Percentiles rank a stretch among this genome's conserved stretches.
phyloP scores from a whole-genome alignment of 2,113 vertebrate genomes.

The Mystacornis crossleyi region DNA sequence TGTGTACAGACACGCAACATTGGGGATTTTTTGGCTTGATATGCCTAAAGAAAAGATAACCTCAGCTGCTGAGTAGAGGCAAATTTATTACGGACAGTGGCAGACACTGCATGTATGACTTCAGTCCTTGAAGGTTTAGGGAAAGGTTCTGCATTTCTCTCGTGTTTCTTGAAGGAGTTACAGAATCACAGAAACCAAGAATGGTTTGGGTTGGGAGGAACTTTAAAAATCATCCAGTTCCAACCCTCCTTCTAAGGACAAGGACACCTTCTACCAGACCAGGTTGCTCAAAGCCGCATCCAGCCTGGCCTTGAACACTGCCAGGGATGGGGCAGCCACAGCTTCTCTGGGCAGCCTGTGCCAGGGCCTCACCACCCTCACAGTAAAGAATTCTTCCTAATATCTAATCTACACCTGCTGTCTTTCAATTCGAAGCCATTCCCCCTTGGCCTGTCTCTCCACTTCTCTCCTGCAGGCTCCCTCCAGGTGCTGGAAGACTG shows the following conservation, averaged over 20 bases:
- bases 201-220: neutral
- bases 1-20: accelerated
- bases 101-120: neutral
- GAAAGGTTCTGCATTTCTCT: neutral
- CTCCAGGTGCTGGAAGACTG: neutral
- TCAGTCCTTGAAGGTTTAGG: neutral
- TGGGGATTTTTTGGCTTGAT: neutral
- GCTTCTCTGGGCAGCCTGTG: neutral
- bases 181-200: accelerated
- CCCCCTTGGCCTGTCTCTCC: neutral
- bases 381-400: neutral
- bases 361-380: neutral
- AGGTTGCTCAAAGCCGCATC: neutral
- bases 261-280: accelerated
- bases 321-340: neutral
- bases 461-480: accelerated
- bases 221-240: neutral
- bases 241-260: neutral
- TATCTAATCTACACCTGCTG: neutral
- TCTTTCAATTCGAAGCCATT: neutral
- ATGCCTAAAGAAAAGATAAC: neutral
- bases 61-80: neutral
- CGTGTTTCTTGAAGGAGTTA: neutral
- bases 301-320: neutral
- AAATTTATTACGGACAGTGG: neutral